A percentile compares a stretch with the other conserved stretches of the same genome.
Conservation (phyloP, 2,888 invertebrate genomes). For the Zeuzera pyrina region DNA sequence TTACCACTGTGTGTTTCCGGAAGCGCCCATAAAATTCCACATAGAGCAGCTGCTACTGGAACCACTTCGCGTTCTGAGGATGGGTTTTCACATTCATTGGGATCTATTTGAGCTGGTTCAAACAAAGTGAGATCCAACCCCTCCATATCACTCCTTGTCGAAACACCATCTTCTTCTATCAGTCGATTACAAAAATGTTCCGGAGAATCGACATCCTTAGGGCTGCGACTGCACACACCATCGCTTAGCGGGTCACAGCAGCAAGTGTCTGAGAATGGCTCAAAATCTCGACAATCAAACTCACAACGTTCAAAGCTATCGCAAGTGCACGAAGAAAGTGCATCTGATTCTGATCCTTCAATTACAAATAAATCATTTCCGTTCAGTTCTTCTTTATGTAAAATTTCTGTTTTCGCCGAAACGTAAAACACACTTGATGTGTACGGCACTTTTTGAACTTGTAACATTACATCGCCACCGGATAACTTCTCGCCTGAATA, state of each 20-base stretch:
- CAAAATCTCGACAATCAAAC: slow-evolving; percentile 72
- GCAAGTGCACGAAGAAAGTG: slow-evolving; percentile 68
- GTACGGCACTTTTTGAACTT: slow-evolving; percentile 63
- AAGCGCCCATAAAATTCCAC: slow-evolving; percentile 54
- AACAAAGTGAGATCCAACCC: slow-evolving; percentile 78
- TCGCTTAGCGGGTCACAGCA: slow-evolving; percentile 69
- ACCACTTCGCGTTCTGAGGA: slow-evolving; percentile 24
- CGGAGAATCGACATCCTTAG: slow-evolving; percentile 63
- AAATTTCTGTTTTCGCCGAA: slow-evolving; percentile 40
- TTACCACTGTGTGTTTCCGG: slow-evolving; percentile 50
- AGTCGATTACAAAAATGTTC: slow-evolving; percentile 55
- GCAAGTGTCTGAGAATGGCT: slow-evolving; percentile 75
- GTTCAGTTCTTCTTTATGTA: slow-evolving; percentile 36
- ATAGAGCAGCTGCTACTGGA: slow-evolving; percentile 38
- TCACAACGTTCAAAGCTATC: slow-evolving; percentile 72
- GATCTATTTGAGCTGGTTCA: slow-evolving; percentile 70
- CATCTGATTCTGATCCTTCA: slow-evolving; percentile 63
- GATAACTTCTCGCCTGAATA: slow-evolving; percentile 26
- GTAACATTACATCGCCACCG: slow-evolving; percentile 36
- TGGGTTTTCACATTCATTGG: slow-evolving; percentile 28
- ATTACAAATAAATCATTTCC: slow-evolving; percentile 45
- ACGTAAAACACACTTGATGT: slow-evolving; percentile 59
- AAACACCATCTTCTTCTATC: slow-evolving; percentile 54
- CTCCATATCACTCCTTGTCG: slow-evolving; percentile 75
- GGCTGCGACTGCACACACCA: slow-evolving; percentile 63